Evolutionary conservation across 1,140 invertebrate genomes (phyloP).

Genomic region (Dreissena rostriformis): DNA sequence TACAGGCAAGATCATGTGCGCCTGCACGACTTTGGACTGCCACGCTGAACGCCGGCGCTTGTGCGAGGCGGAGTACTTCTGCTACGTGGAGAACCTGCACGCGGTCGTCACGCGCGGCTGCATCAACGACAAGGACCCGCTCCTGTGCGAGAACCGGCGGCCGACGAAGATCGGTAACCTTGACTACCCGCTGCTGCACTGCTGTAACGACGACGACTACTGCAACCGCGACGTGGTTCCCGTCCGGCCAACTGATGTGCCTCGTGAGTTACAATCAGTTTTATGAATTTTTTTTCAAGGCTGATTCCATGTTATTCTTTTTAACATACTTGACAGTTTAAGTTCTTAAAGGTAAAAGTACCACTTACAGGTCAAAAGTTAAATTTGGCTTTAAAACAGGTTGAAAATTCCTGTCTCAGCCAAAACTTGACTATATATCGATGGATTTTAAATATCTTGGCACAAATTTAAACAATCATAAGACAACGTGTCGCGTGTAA

Average conservation of each 20-base stretch:
- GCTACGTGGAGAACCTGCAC: constrained; percentile 70
- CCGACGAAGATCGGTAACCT: constrained; percentile 58
- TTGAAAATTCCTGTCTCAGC: too few species aligned
- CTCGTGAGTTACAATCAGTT: not conserved
- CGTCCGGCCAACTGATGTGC: constrained; percentile 15
- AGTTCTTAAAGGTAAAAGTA: too few species aligned
- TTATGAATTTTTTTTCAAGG: too few species aligned
- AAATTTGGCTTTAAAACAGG: too few species aligned
- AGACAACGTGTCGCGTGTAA: too few species aligned
- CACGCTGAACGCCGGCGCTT: constrained; percentile 54
- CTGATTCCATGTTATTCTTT: too few species aligned
- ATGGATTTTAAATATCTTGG: too few species aligned
- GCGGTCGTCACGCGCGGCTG: constrained; percentile 69
- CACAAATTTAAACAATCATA: too few species aligned
- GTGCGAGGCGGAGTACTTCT: constrained; percentile 67
- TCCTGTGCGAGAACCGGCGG: constrained; percentile 75
- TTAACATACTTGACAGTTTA: too few species aligned
- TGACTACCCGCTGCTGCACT: constrained; percentile 63
- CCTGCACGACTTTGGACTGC: constrained; percentile 73
- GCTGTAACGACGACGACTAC: constrained; percentile 70
- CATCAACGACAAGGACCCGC: constrained; percentile 65
- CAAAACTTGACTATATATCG: too few species aligned
- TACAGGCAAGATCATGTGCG: constrained; percentile 66
- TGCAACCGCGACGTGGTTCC: constrained; percentile 67
- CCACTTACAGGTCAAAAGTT: too few species aligned